Base-by-base conservation (phyloP, 2,113 vertebrate genomes). In the Henicopernis longicauda region DNA sequence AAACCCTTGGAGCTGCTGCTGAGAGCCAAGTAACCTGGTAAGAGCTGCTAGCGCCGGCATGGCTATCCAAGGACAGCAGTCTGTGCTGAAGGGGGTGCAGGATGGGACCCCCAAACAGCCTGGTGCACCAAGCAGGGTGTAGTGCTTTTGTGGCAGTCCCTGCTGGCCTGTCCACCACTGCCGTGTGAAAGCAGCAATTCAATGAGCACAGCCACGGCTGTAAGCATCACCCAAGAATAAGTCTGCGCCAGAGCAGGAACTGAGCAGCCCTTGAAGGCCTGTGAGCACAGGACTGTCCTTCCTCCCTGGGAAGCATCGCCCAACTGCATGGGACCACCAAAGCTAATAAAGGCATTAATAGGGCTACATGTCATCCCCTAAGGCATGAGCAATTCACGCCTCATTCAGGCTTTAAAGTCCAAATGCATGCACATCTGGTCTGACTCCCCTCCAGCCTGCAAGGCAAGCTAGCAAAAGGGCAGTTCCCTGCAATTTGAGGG, bases 231-330 rank as follows among this genome's bases (percentile, higher is more conserved):
- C 22, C 32, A 5, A 12, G 34, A 13, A 10, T 13, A 20, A 45
- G 11, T 5, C 65, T 18, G n/a, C 16, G 38, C 40, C 10, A 6
- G 71, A 29, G 67, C 16, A 71, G 62, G 59, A 78, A 40, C 13
- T 0, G 0, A 74, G 78, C 73, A 71, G 59, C 67, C n/a, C 40
- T 16, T 7, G 16, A 47, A 88, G 23, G 10, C 8, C 71, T 36
- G 7, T 0, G 3, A 65, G 36, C 38, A 5, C 27, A 17, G 55
- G 16, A 20, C 8, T 49, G 17, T 63, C 40, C 52, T 34, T 29
- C 31, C 26, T 38, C 2, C 4, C 58, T 32, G 61, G 31, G 36
- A 66, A 38, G 15, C 5, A 9, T 19, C 0, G 0, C 16, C 22
- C 6, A 2, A 6, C 6, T 38, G 44, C 12, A 6, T 1, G 50